Conservation (phyloP, 2,113 vertebrate species). For the Herpetotheres cachinnans region DNA sequence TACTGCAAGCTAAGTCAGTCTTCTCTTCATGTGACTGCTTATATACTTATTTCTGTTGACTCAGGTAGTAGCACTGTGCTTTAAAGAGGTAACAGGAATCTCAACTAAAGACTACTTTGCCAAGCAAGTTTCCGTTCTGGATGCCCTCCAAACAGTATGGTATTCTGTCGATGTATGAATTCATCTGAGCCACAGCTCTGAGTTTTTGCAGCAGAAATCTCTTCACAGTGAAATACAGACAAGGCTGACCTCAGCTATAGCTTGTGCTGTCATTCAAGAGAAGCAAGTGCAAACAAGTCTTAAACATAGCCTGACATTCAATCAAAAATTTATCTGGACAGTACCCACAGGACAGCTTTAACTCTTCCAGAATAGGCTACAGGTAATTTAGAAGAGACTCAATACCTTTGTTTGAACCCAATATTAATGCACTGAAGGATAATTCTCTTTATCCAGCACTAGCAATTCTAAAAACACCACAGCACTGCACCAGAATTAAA, state of each 20-base stretch:
- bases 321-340: not conserved
- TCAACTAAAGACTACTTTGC: not conserved
- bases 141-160: not conserved
- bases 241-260: slow-evolving; percentile 35
- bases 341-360: not conserved
- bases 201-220: slow-evolving; percentile 7
- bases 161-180: not conserved
- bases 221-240: not conserved
- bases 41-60: not conserved
- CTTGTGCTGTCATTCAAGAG: slow-evolving; percentile 26
- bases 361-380: not conserved
- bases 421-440: not conserved
- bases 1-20: not conserved
- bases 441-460: not conserved
- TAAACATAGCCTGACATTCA: not conserved
- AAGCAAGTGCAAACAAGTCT: slow-evolving; percentile 14
- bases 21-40: not conserved
- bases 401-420: not conserved
- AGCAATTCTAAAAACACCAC: not conserved
- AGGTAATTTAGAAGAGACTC: not conserved
- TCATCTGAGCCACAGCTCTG: not conserved
- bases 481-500: not conserved
- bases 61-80: not conserved
- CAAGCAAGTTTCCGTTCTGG: not conserved
- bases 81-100: not conserved